phyloP scores from a whole-genome alignment of 2,113 vertebrate species.

The Crocuta crocuta region DNA sequence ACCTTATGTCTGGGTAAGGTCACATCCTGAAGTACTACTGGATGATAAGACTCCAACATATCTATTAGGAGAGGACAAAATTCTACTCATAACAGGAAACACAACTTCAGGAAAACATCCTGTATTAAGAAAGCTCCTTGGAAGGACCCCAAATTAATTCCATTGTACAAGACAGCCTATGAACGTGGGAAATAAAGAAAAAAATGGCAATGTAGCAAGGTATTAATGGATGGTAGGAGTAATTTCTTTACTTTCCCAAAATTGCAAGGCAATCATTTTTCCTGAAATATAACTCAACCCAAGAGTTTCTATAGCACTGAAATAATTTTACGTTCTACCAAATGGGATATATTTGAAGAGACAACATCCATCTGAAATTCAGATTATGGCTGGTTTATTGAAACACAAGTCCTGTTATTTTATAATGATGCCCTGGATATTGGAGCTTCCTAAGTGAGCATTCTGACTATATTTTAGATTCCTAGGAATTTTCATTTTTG shows the following conservation, averaged over 20 bases:
- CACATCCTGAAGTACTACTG: neutral
- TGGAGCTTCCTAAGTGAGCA: neutral
- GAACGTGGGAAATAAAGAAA: neutral
- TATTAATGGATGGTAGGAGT: neutral
- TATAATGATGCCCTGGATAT: neutral
- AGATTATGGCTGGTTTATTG: neutral
- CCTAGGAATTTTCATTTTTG: conserved; percentile 22
- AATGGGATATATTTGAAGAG: neutral
- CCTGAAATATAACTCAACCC: neutral
- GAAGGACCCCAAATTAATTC: neutral
- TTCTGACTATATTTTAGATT: neutral
- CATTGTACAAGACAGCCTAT: neutral
- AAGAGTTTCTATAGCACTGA: neutral
- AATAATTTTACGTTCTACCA: neutral
- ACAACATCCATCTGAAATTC: neutral
- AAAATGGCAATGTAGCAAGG: neutral
- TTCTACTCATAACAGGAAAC: neutral
- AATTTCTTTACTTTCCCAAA: neutral
- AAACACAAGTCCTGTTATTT: neutral
- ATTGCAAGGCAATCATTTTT: neutral
- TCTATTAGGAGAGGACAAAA: neutral
- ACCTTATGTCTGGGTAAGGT: neutral
- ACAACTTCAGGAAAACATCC: neutral
- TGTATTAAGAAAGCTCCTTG: neutral
- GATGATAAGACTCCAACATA: neutral